Evolutionary conservation across 2,113 vertebrate species (phyloP).

Genomic region (Danionella cerebrum): DNA sequence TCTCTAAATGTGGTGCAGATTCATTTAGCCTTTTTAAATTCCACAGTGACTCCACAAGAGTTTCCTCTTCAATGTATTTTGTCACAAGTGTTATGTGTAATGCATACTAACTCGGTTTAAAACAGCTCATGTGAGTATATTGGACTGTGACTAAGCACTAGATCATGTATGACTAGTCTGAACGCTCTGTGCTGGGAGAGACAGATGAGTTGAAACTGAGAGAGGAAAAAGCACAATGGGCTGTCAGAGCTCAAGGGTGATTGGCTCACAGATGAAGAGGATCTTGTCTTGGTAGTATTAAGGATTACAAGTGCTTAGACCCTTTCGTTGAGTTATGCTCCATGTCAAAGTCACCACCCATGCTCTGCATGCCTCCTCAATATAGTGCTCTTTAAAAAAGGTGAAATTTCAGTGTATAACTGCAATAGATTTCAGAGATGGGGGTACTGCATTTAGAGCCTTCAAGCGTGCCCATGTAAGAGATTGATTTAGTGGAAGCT

Average conservation of each 20-base stretch:
- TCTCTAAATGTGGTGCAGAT: too few relatives aligned
- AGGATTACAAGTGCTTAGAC: slow-evolving; percentile 55
- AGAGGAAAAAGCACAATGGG: slow-evolving; percentile 18
- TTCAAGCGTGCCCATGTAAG: too few relatives aligned
- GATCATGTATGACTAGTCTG: neutral
- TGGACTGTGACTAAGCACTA: neutral
- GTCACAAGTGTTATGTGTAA: neutral
- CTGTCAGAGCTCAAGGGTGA: slow-evolving; percentile 19
- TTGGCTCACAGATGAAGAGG: slow-evolving; percentile 32
- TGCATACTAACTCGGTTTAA: neutral
- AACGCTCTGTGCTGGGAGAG: slow-evolving; percentile 4
- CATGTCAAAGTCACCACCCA: slow-evolving; percentile 7
- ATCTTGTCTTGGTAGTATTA: slow-evolving; percentile 58
- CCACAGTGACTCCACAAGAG: too few relatives aligned
- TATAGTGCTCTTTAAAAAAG: neutral
- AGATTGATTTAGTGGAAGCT: too few relatives aligned
- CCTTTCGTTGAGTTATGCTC: slow-evolving; percentile 41
- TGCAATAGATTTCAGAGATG: neutral
- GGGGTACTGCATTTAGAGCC: neutral
- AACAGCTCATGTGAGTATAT: neutral
- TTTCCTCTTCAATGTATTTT: neutral
- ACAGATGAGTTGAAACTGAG: slow-evolving; percentile 11
- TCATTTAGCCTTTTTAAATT: too few relatives aligned
- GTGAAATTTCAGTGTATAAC: neutral
- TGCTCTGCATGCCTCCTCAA: slow-evolving; percentile 19